These are phyloP conservation scores for Yponomeuta evonymella DNA, from an alignment of 2,888 invertebrate species.

Conservation along the genomic window DNA sequence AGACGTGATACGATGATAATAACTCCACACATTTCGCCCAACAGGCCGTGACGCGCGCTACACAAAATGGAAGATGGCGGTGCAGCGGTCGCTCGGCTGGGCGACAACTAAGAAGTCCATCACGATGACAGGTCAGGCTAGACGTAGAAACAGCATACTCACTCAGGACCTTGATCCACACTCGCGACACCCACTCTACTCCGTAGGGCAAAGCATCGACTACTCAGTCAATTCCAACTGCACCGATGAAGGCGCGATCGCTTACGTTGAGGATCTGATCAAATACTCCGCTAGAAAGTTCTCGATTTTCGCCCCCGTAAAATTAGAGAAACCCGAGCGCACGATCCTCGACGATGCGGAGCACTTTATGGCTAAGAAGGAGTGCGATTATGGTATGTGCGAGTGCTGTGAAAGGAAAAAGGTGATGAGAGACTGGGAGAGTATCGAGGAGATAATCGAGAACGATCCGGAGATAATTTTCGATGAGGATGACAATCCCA, in stretches of 20 bases:
- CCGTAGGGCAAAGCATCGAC: constrained; percentile 1
- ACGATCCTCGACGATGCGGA: constrained; percentile 63
- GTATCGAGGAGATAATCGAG: constrained; percentile 66
- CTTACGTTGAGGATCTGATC: constrained; percentile 40
- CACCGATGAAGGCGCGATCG: constrained; percentile 8
- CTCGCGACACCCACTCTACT: background rate
- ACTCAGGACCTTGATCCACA: background rate
- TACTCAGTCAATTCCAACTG: background rate
- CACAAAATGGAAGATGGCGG: constrained; percentile 96
- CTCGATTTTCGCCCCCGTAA: constrained; percentile 46
- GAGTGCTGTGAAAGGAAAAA: constrained; percentile 47
- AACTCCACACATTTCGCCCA: background rate
- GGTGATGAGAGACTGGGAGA: constrained; percentile 53
- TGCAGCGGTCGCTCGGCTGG: constrained; percentile 94
- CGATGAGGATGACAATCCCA: constrained; percentile 60
- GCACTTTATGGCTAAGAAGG: constrained; percentile 58
- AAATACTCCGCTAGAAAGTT: constrained; percentile 59
- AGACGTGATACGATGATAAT: background rate
- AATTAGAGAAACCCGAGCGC: constrained; percentile 38
- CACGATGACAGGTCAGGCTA: constrained; percentile 84
- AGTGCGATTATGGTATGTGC: constrained; percentile 64
- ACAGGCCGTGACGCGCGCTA: constrained; percentile 88
- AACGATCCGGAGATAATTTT: constrained; percentile 70
- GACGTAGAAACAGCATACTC: constrained; percentile 51
- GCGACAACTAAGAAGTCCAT: constrained; percentile 83